Conservation (phyloP, 2,797 vertebrate species). For the Hypotaenidia okinawae region DNA sequence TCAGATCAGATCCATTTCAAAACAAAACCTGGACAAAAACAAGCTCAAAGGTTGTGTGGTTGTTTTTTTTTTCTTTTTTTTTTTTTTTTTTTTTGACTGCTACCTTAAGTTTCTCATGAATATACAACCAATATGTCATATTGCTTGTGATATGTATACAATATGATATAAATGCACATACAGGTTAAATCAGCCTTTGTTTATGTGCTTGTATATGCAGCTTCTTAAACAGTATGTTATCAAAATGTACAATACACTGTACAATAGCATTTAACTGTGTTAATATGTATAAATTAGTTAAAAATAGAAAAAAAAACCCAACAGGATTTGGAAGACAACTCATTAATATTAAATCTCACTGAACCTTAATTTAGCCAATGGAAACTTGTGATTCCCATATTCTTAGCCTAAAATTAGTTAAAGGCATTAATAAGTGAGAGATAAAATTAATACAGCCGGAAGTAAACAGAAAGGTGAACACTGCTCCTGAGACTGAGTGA, state of each 20-base stretch:
- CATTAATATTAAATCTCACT: neutral
- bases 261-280: neutral
- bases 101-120: neutral
- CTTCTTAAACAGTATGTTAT: neutral
- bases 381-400: neutral
- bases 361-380: neutral
- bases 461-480: neutral
- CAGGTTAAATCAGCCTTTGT: neutral
- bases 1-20: slow-evolving; percentile 66
- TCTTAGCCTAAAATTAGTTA: neutral
- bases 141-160: neutral
- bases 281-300: neutral
- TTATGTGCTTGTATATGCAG: neutral
- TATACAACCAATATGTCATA: neutral
- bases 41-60: neutral
- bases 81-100: neutral
- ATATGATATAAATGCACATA: rapidly evolving
- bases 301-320: neutral
- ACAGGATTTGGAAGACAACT: neutral
- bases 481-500: neutral
- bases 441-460: neutral
- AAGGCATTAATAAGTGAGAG: neutral
- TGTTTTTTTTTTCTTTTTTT: neutral
- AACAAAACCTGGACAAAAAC: slow-evolving; percentile 53
- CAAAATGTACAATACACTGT: neutral